These are phyloP conservation scores for Bombus waltoni DNA, from an alignment of 1,140 invertebrate genomes.

Conservation along the genomic window DNA sequence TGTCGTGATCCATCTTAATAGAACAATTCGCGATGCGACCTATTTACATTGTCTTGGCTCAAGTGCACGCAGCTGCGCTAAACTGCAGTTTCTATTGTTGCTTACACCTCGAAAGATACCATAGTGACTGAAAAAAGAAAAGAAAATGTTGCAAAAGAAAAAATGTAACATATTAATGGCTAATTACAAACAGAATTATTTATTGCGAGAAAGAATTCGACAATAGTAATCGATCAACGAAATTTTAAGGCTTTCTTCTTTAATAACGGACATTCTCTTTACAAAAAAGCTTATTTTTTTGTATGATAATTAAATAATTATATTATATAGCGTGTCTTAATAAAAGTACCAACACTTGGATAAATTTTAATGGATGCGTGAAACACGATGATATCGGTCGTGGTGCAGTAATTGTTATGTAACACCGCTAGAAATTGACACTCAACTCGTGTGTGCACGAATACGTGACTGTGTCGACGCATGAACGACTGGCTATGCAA, in stretches of 20 bases:
- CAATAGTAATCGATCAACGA: background rate
- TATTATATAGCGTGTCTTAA: background rate
- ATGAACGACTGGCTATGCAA: conserved; percentile 73
- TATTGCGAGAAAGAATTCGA: background rate
- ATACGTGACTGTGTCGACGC: conserved; percentile 59
- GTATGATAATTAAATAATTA: background rate
- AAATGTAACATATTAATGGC: background rate
- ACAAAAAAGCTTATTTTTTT: background rate
- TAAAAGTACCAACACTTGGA: conserved; percentile 17
- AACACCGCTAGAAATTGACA: conserved; percentile 66
- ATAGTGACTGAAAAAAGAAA: background rate
- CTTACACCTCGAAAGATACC: background rate
- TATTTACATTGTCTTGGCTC: conserved; percentile 51
- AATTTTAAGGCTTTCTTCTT: background rate
- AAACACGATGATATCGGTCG: conserved; percentile 30
- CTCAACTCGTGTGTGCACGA: conserved; percentile 41
- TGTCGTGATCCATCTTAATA: conserved; percentile 44
- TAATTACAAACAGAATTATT: background rate
- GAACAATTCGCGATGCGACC: conserved; percentile 47
- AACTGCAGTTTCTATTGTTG: conserved; percentile 31
- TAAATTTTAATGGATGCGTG: conserved; percentile 30
- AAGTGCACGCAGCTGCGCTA: conserved; percentile 50
- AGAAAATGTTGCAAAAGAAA: background rate
- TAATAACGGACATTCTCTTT: background rate
- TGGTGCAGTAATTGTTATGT: conserved; percentile 65